These are phyloP conservation scores for Nomada lathburiana DNA, from an alignment of 2,888 invertebrate genomes.

Conservation along the genomic window DNA sequence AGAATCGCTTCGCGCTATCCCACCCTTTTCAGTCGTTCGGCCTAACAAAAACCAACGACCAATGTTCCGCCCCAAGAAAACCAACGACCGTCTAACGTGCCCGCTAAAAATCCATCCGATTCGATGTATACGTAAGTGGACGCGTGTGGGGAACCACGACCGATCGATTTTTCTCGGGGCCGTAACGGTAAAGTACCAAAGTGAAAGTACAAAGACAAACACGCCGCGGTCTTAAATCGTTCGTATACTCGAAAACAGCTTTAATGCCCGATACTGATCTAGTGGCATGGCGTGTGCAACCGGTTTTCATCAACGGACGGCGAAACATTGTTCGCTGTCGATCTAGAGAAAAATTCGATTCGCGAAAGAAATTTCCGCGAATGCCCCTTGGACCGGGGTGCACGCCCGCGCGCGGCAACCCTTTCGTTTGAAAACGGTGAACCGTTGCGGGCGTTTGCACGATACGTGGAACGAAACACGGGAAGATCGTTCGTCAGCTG, in stretches of 20 bases:
- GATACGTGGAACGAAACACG: background rate
- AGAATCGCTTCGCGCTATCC: background rate
- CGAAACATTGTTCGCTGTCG: slow-evolving; percentile 39
- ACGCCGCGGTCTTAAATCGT: slow-evolving; percentile 35
- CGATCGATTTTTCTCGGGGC: slow-evolving; percentile 18
- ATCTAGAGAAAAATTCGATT: background rate
- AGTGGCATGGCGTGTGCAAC: slow-evolving; percentile 40
- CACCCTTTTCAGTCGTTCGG: background rate
- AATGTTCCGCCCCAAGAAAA: background rate
- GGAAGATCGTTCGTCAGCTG: slow-evolving; percentile 19
- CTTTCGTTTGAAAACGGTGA: slow-evolving; percentile 14
- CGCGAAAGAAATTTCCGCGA: slow-evolving; percentile 35
- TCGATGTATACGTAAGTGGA: background rate
- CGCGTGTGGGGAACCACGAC: background rate
- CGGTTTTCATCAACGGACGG: slow-evolving; percentile 45
- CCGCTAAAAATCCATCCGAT: slow-evolving; percentile 10
- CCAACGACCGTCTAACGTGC: background rate
- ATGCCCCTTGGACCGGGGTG: background rate
- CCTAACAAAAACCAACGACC: background rate
- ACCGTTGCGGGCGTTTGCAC: background rate
- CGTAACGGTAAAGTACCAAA: slow-evolving; percentile 16
- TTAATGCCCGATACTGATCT: slow-evolving; percentile 50
- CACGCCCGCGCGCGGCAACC: slow-evolving; percentile 14
- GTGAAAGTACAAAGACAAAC: slow-evolving; percentile 56
- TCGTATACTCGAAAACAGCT: slow-evolving; percentile 48